phyloP scores from a whole-genome alignment of 2,888 invertebrate species.

The Cephalotes varians region DNA sequence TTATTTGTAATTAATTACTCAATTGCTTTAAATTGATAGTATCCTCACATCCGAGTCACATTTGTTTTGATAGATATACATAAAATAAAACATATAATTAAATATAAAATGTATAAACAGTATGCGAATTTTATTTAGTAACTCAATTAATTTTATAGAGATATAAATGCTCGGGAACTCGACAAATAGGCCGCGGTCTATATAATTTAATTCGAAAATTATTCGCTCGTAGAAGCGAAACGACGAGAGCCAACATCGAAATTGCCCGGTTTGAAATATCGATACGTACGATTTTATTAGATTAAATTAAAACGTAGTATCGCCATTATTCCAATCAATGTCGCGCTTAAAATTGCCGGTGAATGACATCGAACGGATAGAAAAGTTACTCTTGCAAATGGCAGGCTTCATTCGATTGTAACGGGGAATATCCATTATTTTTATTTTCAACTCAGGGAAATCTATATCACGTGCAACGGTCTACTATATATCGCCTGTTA shows the following conservation, averaged over 20 bases:
- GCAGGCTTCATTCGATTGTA: conserved; percentile 11
- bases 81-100: neutral
- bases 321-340: conserved; percentile 21
- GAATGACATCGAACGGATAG: neutral
- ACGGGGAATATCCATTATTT: conserved; percentile 35
- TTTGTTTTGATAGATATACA: neutral
- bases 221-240: neutral
- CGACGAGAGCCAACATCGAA: neutral
- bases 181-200: neutral
- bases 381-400: conserved; percentile 39
- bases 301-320: conserved; percentile 10
- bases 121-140: neutral
- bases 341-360: conserved; percentile 15
- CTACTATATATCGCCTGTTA: neutral
- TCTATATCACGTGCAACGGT: conserved; percentile 1
- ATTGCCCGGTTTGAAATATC: conserved; percentile 1
- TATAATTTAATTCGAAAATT: conserved; percentile 19
- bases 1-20: conserved; percentile 40
- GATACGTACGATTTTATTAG: conserved; percentile 27
- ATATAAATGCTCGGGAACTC: neutral
- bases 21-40: conserved; percentile 29
- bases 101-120: neutral
- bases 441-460: neutral
- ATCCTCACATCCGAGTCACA: neutral
- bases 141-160: conserved; percentile 10